Evolutionary conservation across 2,113 vertebrate species (phyloP), one percentile per base, ranked within the genome.

Genomic region (Tonatia bakeri): DNA sequence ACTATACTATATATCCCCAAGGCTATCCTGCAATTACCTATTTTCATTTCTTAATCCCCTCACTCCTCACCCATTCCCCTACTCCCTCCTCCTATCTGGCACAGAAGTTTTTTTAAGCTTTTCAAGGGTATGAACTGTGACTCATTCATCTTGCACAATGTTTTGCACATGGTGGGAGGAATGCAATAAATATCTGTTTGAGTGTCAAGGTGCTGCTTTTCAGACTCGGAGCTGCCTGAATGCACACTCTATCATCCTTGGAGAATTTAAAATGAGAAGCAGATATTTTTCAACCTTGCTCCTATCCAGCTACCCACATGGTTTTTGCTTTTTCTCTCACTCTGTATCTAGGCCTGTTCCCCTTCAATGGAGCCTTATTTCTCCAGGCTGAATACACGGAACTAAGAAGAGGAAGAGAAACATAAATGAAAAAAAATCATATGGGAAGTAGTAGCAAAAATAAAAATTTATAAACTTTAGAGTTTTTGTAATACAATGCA

Each of bases 141-240:
- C 50, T 97, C 89, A 83, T 28, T 86, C 16, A 5, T 19, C 77
- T 93, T 75, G 87, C 17, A 72, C 59, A 80, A 24, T 22, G 61
- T 91, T 93, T 87, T 28, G 0, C 36, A 92, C 24, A 38, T 81
- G 33, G 75, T 70, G 38, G 50, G 20, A 90, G 45, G 38, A 94
- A 76, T 76, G 17, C 9, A 87, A 94, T 70, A 93, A 93, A 92
- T 59, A 90, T 80, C 73, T 45, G 28, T 31, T 93, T 94, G 79
- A 94, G 61, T 75, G 50, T 59, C 87, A 77, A 97, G n/a, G 69
- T 90, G 17, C 7, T 87, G 14, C 6, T 79, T 97, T 96, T 90
- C 83, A 96, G 79, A 91, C 33, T 59, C 36, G 33, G 40, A 64
- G 61, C 6, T 90, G 64, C 43, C 65, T 47, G 24, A 40, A 20